phyloP scores from a whole-genome alignment of 1,140 invertebrate genomes.

The Aphaenogaster ashmeadi region DNA sequence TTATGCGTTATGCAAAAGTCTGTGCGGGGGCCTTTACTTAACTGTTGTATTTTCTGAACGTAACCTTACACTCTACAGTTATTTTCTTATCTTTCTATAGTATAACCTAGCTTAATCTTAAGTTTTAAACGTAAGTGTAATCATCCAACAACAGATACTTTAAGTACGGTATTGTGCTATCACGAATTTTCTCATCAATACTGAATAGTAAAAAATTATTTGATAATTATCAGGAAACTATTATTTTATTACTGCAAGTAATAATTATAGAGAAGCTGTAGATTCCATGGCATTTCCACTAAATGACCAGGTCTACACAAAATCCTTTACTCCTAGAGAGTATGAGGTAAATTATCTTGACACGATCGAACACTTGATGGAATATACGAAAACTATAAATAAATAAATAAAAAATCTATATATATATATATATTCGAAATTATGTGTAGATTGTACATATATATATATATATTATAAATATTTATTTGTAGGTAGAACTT shows the following conservation, averaged over 20 bases:
- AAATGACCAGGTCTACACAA: slow-evolving; percentile 90
- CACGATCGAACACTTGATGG: not conserved
- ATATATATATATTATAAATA: not conserved
- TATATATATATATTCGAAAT: not conserved
- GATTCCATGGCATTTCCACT: slow-evolving; percentile 88
- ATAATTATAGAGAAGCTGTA: slow-evolving; percentile 42
- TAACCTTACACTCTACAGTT: not conserved
- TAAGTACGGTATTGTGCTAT: not conserved
- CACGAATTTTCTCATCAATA: not conserved
- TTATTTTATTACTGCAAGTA: slow-evolving; percentile 43
- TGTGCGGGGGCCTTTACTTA: no score
- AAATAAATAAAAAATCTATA: not conserved
- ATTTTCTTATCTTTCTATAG: not conserved
- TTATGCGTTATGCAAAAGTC: no score
- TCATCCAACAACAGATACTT: not conserved
- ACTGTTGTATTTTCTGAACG: no score
- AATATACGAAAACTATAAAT: not conserved
- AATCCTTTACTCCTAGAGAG: slow-evolving; percentile 92
- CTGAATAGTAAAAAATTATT: slow-evolving; percentile 30
- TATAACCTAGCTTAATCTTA: slow-evolving; percentile 57
- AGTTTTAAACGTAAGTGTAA: slow-evolving; percentile 45
- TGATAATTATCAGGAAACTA: not conserved
- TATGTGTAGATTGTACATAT: not conserved
- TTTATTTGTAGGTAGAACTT: slow-evolving; percentile 90
- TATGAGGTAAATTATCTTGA: slow-evolving; percentile 87